phyloP scores from a whole-genome alignment of 2,113 vertebrate species.

The Nerophis lumbriciformis region DNA sequence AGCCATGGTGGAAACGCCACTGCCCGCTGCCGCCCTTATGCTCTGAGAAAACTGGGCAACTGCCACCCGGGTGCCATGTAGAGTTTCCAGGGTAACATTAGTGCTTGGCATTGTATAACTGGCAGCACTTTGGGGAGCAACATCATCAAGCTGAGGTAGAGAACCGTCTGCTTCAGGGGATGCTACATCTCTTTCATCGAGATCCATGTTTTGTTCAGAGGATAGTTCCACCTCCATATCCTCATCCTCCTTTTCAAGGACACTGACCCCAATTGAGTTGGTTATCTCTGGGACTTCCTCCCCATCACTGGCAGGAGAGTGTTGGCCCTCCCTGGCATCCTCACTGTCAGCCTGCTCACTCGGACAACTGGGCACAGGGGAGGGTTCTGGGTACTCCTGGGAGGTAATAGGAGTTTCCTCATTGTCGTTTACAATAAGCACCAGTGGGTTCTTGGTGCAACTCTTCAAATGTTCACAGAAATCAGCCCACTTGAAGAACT shows the following conservation, averaged over 20 bases:
- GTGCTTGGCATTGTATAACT: slow-evolving; percentile 92
- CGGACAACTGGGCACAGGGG: slow-evolving; percentile 81
- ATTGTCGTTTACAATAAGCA: slow-evolving; percentile 93
- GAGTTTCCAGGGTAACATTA: slow-evolving; percentile 95
- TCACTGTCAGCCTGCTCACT: slow-evolving; percentile 88
- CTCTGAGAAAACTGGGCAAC: slow-evolving; percentile 96
- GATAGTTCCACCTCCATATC: slow-evolving; percentile 89
- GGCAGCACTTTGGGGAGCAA: slow-evolving; percentile 72
- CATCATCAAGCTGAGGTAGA: slow-evolving; percentile 79
- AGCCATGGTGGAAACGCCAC: slow-evolving; percentile 81
- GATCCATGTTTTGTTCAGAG: slow-evolving; percentile 73
- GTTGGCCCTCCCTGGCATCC: slow-evolving; percentile 78
- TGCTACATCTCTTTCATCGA: slow-evolving; percentile 69
- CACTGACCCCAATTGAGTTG: slow-evolving; percentile 57
- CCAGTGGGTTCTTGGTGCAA: slow-evolving; percentile 91
- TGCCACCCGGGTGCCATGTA: slow-evolving; percentile 94
- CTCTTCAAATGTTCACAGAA: slow-evolving; percentile 90
- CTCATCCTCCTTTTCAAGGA: slow-evolving; percentile 81
- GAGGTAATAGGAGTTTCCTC: slow-evolving; percentile 77
- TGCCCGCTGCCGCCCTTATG: slow-evolving; percentile 63
- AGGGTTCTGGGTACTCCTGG: slow-evolving; percentile 80
- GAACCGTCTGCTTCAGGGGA: slow-evolving; percentile 74
- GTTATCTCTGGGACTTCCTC: slow-evolving; percentile 76
- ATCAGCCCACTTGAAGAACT: slow-evolving; percentile 97
- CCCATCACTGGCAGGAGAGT: slow-evolving; percentile 66